These are phyloP conservation scores for Hemistola chrysoprasaria DNA, from an alignment of 2,888 invertebrate genomes.

Conservation along the genomic window DNA sequence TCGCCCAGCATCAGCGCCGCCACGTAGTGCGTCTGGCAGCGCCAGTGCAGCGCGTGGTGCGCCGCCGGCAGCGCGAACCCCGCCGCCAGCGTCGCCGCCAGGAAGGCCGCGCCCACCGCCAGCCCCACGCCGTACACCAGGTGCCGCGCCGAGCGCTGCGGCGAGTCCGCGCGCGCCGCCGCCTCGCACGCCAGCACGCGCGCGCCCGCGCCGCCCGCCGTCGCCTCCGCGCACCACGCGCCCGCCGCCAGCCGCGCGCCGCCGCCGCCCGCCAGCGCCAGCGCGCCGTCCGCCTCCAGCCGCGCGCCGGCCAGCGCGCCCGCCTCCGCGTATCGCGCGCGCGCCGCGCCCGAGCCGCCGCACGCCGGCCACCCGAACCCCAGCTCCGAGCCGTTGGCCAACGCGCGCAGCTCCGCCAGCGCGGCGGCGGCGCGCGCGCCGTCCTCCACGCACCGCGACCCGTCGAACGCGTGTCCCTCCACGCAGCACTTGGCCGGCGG, in stretches of 20 bases:
- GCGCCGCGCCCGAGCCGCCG: slow-evolving; percentile 39
- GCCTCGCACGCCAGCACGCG: slow-evolving; percentile 77
- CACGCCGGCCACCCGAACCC: slow-evolving; percentile 82
- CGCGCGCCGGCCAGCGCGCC: slow-evolving; percentile 76
- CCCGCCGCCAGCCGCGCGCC: slow-evolving; percentile 64
- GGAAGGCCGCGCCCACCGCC: slow-evolving; percentile 90
- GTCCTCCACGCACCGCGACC: slow-evolving; percentile 70
- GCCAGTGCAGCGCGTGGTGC: slow-evolving; percentile 93
- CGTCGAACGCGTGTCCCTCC: slow-evolving; percentile 83
- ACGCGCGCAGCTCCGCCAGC: slow-evolving; percentile 49
- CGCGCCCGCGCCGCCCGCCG: slow-evolving; percentile 49
- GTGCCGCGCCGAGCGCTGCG: slow-evolving; percentile 83
- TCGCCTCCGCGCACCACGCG: slow-evolving; percentile 79
- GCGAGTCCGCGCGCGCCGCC: slow-evolving; percentile 62
- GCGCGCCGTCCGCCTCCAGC: slow-evolving; percentile 78
- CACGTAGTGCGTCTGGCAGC: slow-evolving; percentile 94
- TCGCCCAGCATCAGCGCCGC: slow-evolving; percentile 91
- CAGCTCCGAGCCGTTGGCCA: slow-evolving; percentile 38
- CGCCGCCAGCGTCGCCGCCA: slow-evolving; percentile 90
- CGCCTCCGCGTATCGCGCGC: slow-evolving; percentile 79
- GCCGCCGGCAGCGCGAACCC: slow-evolving; percentile 91
- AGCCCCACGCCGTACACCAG: slow-evolving; percentile 89
- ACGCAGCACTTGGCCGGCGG: slow-evolving; percentile 87
- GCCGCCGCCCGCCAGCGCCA: slow-evolving; percentile 68
- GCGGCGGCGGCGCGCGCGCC: slow-evolving; percentile 49